phyloP scores from a whole-genome alignment of 2,888 invertebrate genomes.

The Calliopum simillimum region DNA sequence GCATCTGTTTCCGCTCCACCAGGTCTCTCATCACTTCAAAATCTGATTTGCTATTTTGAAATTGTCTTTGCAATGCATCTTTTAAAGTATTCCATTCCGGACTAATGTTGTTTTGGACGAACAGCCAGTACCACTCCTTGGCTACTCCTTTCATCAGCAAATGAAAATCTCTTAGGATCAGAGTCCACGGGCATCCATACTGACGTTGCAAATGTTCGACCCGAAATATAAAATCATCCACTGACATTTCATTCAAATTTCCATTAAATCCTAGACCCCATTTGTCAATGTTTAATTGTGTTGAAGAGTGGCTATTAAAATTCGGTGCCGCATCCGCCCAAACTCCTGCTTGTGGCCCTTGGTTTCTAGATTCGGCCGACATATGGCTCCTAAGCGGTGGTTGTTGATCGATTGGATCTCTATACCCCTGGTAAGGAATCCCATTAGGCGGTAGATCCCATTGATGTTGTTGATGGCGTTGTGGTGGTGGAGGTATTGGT shows the following conservation, averaged over 20 bases:
- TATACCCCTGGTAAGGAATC: too few relatives aligned
- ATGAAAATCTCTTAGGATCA: slow-evolving; percentile 28
- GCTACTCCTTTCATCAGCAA: slow-evolving; percentile 17
- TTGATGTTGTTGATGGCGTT: too few relatives aligned
- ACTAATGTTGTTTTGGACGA: neutral
- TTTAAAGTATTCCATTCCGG: slow-evolving; percentile 13
- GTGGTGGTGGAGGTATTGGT: too few relatives aligned
- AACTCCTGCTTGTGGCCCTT: too few relatives aligned
- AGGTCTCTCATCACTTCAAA: slow-evolving; percentile 28
- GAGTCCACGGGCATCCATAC: slow-evolving; percentile 9
- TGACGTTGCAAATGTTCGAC: slow-evolving; percentile 20
- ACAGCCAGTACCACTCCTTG: slow-evolving; percentile 32
- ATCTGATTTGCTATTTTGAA: neutral
- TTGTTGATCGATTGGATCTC: too few relatives aligned
- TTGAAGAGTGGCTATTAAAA: too few relatives aligned
- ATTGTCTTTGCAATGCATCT: neutral
- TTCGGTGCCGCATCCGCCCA: too few relatives aligned
- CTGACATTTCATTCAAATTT: neutral
- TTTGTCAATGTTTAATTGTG: slow-evolving; percentile 28
- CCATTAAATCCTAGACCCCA: slow-evolving; percentile 27
- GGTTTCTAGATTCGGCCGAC: too few relatives aligned
- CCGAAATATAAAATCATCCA: slow-evolving; percentile 34
- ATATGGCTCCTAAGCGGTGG: too few relatives aligned
- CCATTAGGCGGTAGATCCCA: too few relatives aligned
- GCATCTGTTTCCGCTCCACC: slow-evolving; percentile 23